Evolutionary conservation across 2,113 vertebrate species (phyloP).

Genomic region (Gopherus flavomarginatus): DNA sequence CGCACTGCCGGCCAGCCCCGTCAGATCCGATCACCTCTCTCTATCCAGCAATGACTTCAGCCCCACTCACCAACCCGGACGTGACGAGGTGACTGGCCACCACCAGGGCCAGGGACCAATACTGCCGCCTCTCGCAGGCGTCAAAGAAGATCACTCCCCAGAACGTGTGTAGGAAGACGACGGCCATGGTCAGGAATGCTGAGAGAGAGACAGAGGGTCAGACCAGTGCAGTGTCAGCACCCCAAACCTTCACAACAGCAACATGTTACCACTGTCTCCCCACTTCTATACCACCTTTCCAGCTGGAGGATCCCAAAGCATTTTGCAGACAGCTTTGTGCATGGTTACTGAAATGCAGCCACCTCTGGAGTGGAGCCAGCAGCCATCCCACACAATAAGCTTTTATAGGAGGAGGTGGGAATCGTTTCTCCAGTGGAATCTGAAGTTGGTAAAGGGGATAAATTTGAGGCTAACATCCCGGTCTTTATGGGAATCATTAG

Average conservation of each 20-base stretch:
- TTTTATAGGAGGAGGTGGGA: neutral
- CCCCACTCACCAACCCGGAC: constrained; percentile 81
- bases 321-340: neutral
- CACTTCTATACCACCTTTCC: neutral
- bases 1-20: accelerated
- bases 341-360: neutral
- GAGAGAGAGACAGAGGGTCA: neutral
- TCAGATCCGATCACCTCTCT: neutral
- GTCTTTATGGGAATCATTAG: neutral
- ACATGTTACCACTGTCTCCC: neutral
- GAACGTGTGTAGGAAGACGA: constrained; percentile 83
- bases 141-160: constrained; percentile 86
- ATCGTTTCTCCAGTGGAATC: neutral
- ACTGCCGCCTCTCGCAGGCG: constrained; percentile 76
- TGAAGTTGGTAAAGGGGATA: neutral
- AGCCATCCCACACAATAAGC: neutral
- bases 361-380: neutral
- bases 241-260: neutral
- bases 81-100: constrained; percentile 78
- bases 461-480: neutral
- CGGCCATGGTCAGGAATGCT: constrained; percentile 83
- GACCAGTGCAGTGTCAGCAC: neutral
- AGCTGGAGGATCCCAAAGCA: accelerated
- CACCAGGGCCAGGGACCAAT: constrained; percentile 75
- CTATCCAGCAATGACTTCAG: neutral